Evolutionary conservation across 1,140 invertebrate genomes (phyloP), one percentile per base, ranked within the genome.

Genomic region (Episyrphus balteatus): DNA sequence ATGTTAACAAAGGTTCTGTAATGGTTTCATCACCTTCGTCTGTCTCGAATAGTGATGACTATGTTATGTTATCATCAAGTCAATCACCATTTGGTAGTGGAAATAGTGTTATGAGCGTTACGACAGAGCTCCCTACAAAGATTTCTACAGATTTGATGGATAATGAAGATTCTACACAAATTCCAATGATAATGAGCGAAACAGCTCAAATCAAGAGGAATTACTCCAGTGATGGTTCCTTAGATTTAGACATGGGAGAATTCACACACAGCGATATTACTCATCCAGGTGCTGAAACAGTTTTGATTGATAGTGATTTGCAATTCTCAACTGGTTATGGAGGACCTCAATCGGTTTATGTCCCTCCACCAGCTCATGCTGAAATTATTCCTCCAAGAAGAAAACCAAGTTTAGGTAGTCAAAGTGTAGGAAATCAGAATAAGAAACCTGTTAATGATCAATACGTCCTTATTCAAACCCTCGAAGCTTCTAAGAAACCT

Each of bases 231-330:
- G n/a, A n/a, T n/a, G 21, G 21, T 26, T 26, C 21, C 30, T 32
- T 57, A 1, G 49, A 59, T 11, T 21, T 63, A 5, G 59, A 65
- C 21, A 56, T 52, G 5, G 58, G 52, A 5, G 62, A 64, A 42
- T 68, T 68, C 17, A 68, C 58, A 1, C 65, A 68, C 46, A 68
- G 66, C 50, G 66, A 64, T 11, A 68, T 68, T 1, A 66, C 65
- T 0, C 66, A 68, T 50, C 62, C 66, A 1, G 61, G 59, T 10
- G 66, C 64, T 1, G 66, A 68, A 50, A 52, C 66, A n/a, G 62
- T 61, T 51, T 46, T 68, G 1, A 56, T 67, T 9, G 54, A 55
- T 5, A 60, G 66, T 44, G 63, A 66, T 51, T 40, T 66, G 26
- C 63, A 66, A 36, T 66, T 66, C 53, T 66, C 63, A 21, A 66